Evolutionary conservation across 2,113 vertebrate genomes (phyloP).

Genomic region (Oncorhynchus masou): DNA sequence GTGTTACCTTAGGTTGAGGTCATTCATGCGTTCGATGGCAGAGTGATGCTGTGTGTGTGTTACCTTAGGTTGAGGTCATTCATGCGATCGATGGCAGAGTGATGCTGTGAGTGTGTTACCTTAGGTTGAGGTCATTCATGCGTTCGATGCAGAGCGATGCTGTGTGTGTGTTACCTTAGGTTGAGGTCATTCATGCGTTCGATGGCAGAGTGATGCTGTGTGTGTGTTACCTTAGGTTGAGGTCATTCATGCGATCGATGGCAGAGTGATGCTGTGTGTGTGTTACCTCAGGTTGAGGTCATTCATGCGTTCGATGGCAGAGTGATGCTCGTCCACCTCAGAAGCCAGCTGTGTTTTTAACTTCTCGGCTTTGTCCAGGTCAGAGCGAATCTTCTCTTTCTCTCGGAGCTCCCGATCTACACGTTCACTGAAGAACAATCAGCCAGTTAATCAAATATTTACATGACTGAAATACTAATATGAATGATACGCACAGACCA

Average conservation of each 20-base stretch:
- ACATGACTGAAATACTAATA: too few species aligned
- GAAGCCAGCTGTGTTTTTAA: slow-evolving; percentile 87
- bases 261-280: slow-evolving; percentile 78
- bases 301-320: slow-evolving; percentile 85
- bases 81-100: slow-evolving; percentile 83
- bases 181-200: slow-evolving; percentile 86
- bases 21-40: slow-evolving; percentile 84
- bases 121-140: slow-evolving; percentile 85
- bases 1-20: slow-evolving; percentile 85
- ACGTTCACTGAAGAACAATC: slow-evolving; percentile 73
- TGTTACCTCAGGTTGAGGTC: slow-evolving; percentile 87
- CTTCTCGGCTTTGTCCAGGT: slow-evolving; percentile 90
- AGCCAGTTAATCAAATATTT: too few species aligned
- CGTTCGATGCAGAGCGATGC: slow-evolving; percentile 88
- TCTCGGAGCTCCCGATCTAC: slow-evolving; percentile 85
- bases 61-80: slow-evolving; percentile 91
- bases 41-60: slow-evolving; percentile 76
- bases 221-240: slow-evolving; percentile 83
- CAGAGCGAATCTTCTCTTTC: slow-evolving; percentile 85
- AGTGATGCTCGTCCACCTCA: slow-evolving; percentile 91
- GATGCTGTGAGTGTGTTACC: slow-evolving; percentile 78
- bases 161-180: slow-evolving; percentile 79
- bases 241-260: slow-evolving; percentile 84
- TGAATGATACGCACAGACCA: too few species aligned
- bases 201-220: slow-evolving; percentile 84